Conservation (phyloP, 35 echinoderm and acorn worm species). For the Amphiura filiformis region DNA sequence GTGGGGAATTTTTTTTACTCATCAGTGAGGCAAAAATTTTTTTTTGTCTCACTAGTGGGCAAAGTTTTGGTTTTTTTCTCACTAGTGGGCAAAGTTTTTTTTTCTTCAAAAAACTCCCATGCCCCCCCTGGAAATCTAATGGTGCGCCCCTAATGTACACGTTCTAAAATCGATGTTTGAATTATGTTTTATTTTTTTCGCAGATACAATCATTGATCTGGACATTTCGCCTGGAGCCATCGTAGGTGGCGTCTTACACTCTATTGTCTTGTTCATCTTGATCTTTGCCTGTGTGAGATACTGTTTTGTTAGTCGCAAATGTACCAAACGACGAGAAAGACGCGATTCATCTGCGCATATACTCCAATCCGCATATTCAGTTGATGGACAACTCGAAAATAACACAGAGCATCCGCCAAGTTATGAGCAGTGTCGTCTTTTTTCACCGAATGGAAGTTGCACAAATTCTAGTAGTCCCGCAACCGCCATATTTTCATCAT, state of each 20-base stretch:
- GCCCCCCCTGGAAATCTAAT: no score
- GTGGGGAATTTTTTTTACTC: no score
- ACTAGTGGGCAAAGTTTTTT: no score
- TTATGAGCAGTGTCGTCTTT: neutral
- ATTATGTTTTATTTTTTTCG: no score
- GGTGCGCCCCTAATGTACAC: no score
- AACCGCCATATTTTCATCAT: neutral
- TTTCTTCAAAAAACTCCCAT: no score
- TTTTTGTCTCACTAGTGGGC: no score
- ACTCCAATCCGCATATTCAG: neutral
- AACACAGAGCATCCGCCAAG: neutral
- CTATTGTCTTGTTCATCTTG: neutral
- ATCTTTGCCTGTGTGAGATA: neutral
- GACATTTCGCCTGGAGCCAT: neutral
- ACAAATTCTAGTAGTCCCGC: neutral
- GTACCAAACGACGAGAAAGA: neutral
- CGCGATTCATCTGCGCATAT: neutral
- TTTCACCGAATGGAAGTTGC: neutral
- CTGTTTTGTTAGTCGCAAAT: neutral
- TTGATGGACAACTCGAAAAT: neutral
- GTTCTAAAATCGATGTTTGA: no score
- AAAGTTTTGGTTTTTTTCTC: no score
- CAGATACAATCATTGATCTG: neutral
- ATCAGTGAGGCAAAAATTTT: no score
- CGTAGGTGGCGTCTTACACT: neutral